Evolutionary conservation across 2,797 vertebrate species (phyloP), one percentile per base, ranked within the genome.

Genomic region (Thunnus albacares): DNA sequence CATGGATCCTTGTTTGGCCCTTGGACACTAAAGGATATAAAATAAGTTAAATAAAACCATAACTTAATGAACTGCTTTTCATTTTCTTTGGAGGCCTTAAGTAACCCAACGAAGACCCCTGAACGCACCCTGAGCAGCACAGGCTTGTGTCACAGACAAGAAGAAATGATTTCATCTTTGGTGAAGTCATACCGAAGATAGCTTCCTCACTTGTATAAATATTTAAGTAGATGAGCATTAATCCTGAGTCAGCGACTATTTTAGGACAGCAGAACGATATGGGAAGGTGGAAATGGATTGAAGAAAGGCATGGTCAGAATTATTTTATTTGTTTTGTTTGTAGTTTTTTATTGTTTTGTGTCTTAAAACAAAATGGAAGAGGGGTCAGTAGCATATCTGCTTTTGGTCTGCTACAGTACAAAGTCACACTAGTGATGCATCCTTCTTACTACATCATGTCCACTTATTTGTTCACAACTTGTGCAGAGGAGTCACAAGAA

Each of bases 231-330:
- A 72, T 82, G 84, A 89, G 49, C 78, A 90, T 92, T 90, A 88
- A 92, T 92, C 86, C 80, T 86, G 87, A 91, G 80, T 89, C 88
- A 88, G 88, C 78, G 30, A 87, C 92, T 94, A 93, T 94, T 94
- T 93, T 77, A 64, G 85, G 87, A 85, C 49, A 65, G 68, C 3
- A 1, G 80, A 77, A 68, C 70, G 73, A 79, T 72, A 76, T n/a
- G 13, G 28, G 52, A 78, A 51, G 24, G 33, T 73, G 75, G 49
- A 62, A 77, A 79, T 47, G 79, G 76, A 87, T 63, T 41, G 73
- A 71, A 56, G 65, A 61, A 12, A 14, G 65, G 20, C 53, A 26
- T 20, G 28, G 63, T 11, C 22, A 51, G 47, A 51, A 20, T 51
- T 8, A 51, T 51, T 49, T 49, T 1, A 45, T 17, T 49, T 49